Evolutionary conservation across 1,140 invertebrate genomes (phyloP).

Genomic region (Coptotermes formosanus): DNA sequence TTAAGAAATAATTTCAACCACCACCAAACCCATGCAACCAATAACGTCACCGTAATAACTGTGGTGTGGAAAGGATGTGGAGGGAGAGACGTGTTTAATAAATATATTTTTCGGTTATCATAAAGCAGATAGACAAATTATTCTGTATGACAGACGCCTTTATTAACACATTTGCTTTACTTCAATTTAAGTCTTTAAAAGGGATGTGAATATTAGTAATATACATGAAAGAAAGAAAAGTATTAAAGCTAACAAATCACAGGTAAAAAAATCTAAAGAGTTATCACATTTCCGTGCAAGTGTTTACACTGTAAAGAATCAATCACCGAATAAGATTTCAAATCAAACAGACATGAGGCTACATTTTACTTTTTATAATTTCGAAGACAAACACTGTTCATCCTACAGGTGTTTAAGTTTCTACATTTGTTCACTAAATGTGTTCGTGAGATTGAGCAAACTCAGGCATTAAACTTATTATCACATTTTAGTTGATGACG

Average conservation of each 20-base stretch:
- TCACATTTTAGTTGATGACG: not conserved
- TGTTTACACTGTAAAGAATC: not conserved
- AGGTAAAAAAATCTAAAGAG: not conserved
- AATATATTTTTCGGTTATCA: too few species aligned
- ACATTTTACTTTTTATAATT: too few species aligned
- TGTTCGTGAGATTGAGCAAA: not conserved
- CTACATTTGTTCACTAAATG: not conserved
- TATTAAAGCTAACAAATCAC: conserved; percentile 4
- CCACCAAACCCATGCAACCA: too few species aligned
- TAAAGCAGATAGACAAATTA: too few species aligned
- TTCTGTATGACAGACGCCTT: not conserved
- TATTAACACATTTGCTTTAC: not conserved
- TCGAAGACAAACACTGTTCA: too few species aligned
- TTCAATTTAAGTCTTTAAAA: not conserved
- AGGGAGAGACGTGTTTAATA: too few species aligned
- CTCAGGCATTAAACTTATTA: not conserved
- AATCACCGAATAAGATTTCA: not conserved
- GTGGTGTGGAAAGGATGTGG: too few species aligned
- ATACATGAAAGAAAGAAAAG: not conserved
- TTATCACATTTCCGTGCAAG: not conserved
- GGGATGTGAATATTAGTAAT: not conserved
- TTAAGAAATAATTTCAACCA: too few species aligned
- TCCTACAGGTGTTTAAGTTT: too few species aligned
- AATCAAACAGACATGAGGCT: not conserved
- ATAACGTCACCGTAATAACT: too few species aligned